Evolutionary conservation across 2,888 invertebrate species (phyloP), one percentile per base, ranked within the genome.

Genomic region (Lasioglossum morio): DNA sequence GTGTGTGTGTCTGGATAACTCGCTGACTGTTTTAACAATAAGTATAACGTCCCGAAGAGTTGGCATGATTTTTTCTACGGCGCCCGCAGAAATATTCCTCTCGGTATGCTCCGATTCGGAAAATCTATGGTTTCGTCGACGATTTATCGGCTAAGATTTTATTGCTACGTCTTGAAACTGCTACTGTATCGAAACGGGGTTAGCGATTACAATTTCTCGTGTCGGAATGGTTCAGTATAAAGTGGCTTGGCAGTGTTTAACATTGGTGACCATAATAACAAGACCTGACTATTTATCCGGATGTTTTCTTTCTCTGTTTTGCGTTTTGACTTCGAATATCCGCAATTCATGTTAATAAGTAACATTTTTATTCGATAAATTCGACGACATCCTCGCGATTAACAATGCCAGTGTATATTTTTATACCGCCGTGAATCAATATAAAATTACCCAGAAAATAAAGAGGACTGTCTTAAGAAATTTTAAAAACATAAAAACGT

Each of bases 191-290:
- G 86, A 78, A 84, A 82, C 60, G 75, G 74, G 82, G 72, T 78
- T 79, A 75, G 77, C 75, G 81, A 78, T 81, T 77, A 74, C 72
- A 70, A 48, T 74, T 74, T 53, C 63, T 48, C 48, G 63, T 84
- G 57, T 72, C 72, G 27, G 69, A 77, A 81, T 70, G 48, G 63
- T 84, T 70, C 76, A 53, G 73, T 82, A 80, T 60, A 81, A 87
- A 79, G 78, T 86, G 81, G 75, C 74, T 84, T 86, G 90, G 87
- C 90, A 90, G 90, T 90, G 90, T 84, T 87, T 79, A 75, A 90
- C 74, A 76, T 90, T 74, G 81, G 77, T 82, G 82, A 81, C 78
- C 86, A 60, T 74, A 48, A 72, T 75, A 63, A 72, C 72, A 72
- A 37, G 76, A 40, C 48, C 86, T 78, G 86, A 77, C 86, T 74